Evolutionary conservation across 2,888 invertebrate species (phyloP).

Genomic region (Campoletis raptor): DNA sequence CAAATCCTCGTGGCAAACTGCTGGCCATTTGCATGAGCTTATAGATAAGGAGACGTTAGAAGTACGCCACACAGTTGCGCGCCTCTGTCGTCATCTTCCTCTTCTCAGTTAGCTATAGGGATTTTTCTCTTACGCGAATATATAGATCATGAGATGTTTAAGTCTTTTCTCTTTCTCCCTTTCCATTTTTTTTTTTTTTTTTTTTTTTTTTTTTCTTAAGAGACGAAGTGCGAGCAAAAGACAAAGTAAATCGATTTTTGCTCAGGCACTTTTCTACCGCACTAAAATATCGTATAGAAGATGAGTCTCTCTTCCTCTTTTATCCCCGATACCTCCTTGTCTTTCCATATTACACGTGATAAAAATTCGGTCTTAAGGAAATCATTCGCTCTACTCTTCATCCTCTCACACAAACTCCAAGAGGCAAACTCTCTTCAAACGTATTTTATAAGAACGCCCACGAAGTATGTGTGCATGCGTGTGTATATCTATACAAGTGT

Average conservation of each 20-base stretch:
- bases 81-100: constrained; percentile 74
- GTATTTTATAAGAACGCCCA: constrained; percentile 55
- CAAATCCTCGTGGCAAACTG: constrained; percentile 82
- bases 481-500: constrained; percentile 16
- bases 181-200: not conserved
- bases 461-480: constrained; percentile 6
- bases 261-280: constrained; percentile 20
- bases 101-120: constrained; percentile 60
- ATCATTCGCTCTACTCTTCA: constrained; percentile 51
- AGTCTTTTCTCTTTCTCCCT: constrained; percentile 10
- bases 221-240: constrained; percentile 35
- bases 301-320: constrained; percentile 41
- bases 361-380: constrained; percentile 63
- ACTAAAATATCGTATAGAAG: constrained; percentile 38
- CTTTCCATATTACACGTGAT: constrained; percentile 64
- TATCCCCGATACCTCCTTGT: constrained; percentile 53
- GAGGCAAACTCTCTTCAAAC: constrained; percentile 44
- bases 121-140: constrained; percentile 51
- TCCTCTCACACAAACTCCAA: constrained; percentile 2
- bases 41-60: constrained; percentile 82
- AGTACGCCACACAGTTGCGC: constrained; percentile 73
- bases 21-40: constrained; percentile 82
- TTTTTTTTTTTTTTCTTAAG: not conserved
- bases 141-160: constrained; percentile 41
- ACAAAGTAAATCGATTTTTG: constrained; percentile 71